Base-by-base conservation (phyloP, 2,113 vertebrate genomes). In the Syngnathus floridae region DNA sequence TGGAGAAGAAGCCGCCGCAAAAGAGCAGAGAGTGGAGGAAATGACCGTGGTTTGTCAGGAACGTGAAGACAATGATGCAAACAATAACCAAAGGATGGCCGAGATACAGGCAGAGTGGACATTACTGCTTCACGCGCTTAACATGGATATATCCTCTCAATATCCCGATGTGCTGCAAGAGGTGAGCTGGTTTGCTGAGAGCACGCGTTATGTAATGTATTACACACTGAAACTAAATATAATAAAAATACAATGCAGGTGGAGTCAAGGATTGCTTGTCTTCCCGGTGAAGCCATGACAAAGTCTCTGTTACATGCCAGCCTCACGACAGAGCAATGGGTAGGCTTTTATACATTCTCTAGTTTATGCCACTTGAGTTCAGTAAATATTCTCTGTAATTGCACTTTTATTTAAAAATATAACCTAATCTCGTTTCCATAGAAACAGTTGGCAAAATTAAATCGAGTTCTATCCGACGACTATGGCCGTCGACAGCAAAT, bases 401-500 rank as follows among this genome's bases (percentile, higher is more conserved):
- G 0, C 31, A 14, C 22, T 26, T n/a, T 8, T 16, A 41, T 62
- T 11, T 37, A 3, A 14, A 16, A 35, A 26, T 22, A 5, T 31
- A 22, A 22, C 5, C 4, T 10, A 14, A 21, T 64, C 35, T 56
- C 17, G 65, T 46, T 69, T 45, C 58, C 62, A 62, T 54, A 96
- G 94, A 74, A 70, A 14, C 69, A 61, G 0, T 21, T 95, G 70
- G 69, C 86, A 66, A 73, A 81, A 56, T 77, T 95, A 37, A 87
- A 82, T 54, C 62, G 70, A 21, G 68, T 80, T 41, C 79, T 95
- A 38, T 51, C 65, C 16, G 55, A 75, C 7, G 93, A 96, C 67
- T 95, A 96, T 56, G 48, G 64, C 31, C 90, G 90, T 67, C 90
- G 94, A 26, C 86, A 78, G 12, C 84, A 87, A 64, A 93, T 96